These are phyloP conservation scores for Tillus elongatus DNA, from an alignment of 2,888 invertebrate genomes.

Conservation along the genomic window DNA sequence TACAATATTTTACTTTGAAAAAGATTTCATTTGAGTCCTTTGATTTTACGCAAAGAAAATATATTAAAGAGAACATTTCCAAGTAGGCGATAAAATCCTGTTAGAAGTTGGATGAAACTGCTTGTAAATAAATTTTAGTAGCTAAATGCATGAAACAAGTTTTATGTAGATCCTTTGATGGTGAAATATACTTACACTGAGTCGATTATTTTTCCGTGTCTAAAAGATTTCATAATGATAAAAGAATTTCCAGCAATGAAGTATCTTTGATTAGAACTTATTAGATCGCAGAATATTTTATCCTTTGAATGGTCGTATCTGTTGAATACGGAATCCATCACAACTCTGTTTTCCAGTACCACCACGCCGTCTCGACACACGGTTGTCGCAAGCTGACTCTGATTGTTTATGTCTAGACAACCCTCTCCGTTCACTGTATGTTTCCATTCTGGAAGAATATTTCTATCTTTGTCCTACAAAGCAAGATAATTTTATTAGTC, in stretches of 20 bases:
- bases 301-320: slow-evolving; percentile 15
- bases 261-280: slow-evolving; percentile 23
- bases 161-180: no score
- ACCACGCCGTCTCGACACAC: slow-evolving; percentile 36
- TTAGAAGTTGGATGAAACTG: no score
- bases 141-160: no score
- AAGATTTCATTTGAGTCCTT: no score
- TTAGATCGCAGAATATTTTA: slow-evolving; percentile 26
- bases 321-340: slow-evolving; percentile 30
- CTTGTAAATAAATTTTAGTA: no score
- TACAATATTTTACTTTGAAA: no score
- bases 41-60: no score
- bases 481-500: no score
- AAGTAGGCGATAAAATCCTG: no score
- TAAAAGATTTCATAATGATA: slow-evolving; percentile 25
- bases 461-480: slow-evolving; percentile 21
- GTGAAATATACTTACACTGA: slow-evolving; percentile 28
- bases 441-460: slow-evolving; percentile 29
- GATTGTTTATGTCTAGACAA: slow-evolving; percentile 37
- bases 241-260: slow-evolving; percentile 29
- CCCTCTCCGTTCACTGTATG: slow-evolving; percentile 32
- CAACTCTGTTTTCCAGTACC: slow-evolving; percentile 37
- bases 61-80: no score
- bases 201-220: slow-evolving; percentile 28
- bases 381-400: slow-evolving; percentile 27